Conservation (phyloP, 2,113 vertebrate genomes). For the Athene cunicularia region DNA sequence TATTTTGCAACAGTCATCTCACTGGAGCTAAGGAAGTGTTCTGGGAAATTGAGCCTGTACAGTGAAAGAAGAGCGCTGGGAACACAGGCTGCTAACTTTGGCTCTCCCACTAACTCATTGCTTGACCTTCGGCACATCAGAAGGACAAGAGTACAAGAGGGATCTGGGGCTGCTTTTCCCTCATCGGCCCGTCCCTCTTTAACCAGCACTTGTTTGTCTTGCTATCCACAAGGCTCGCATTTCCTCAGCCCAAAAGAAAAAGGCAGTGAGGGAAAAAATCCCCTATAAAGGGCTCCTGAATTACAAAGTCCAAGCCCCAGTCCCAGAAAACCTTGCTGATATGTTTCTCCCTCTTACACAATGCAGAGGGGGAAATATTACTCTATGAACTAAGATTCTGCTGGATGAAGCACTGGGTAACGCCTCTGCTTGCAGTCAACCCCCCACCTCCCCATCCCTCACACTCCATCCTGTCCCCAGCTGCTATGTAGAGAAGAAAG, state of each 20-base stretch:
- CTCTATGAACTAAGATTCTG: background rate
- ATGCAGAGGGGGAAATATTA: background rate
- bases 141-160: background rate
- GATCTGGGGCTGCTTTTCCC: background rate
- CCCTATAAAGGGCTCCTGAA: background rate
- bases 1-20: background rate
- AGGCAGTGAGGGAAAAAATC: fast-evolving
- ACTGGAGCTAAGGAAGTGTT: background rate
- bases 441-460: background rate
- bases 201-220: background rate
- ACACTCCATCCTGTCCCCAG: background rate
- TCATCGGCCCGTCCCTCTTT: background rate
- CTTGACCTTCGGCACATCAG: background rate
- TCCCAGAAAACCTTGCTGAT: background rate
- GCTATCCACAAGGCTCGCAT: background rate
- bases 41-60: background rate
- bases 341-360: background rate
- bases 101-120: background rate
- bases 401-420: background rate
- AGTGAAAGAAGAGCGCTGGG: background rate
- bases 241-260: background rate
- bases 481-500: background rate
- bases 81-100: background rate
- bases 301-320: background rate
- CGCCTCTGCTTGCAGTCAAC: background rate